A percentile compares a stretch with the other conserved stretches of the same genome.
Evolutionary conservation across 30 jellyfish, hydroid and myxozoan species (phyloP).

Genomic region (Calvadosia cruxmelitensis): DNA sequence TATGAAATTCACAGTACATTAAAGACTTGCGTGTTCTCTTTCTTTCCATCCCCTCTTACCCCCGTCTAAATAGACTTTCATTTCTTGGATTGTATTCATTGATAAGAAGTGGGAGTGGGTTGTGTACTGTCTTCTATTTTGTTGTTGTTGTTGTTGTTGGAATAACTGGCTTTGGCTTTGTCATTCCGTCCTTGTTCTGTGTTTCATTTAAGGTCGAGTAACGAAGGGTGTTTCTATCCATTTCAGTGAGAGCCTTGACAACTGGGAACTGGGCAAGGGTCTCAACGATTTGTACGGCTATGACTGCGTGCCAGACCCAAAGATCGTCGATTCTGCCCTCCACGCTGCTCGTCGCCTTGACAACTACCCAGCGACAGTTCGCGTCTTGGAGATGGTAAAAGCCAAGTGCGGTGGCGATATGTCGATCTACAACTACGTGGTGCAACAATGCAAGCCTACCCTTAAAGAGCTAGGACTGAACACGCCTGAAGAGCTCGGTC

Average conservation of each 20-base stretch:
- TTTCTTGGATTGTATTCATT: too few relatives aligned
- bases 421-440: conserved; percentile 56
- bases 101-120: too few relatives aligned
- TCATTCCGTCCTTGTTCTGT: too few relatives aligned
- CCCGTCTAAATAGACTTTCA: too few relatives aligned
- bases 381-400: conserved; percentile 74
- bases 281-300: conserved; percentile 79
- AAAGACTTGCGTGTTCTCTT: too few relatives aligned
- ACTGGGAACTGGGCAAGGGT: conserved; percentile 90
- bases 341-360: conserved; percentile 72
- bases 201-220: too few relatives aligned
- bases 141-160: too few relatives aligned
- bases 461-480: conserved; percentile 73
- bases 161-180: too few relatives aligned
- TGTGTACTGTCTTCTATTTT: too few relatives aligned
- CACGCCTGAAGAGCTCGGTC: conserved; percentile 86
- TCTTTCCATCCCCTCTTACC: too few relatives aligned
- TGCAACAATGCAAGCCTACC: conserved; percentile 75
- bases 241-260: conserved; percentile 61
- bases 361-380: conserved; percentile 78
- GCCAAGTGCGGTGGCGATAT: conserved; percentile 53
- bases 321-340: conserved; percentile 77
- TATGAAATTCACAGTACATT: too few relatives aligned
- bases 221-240: too few relatives aligned
- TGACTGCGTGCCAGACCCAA: conserved; percentile 95